phyloP scores from a whole-genome alignment of 2,888 invertebrate genomes.

The Schizaphis graminum region DNA sequence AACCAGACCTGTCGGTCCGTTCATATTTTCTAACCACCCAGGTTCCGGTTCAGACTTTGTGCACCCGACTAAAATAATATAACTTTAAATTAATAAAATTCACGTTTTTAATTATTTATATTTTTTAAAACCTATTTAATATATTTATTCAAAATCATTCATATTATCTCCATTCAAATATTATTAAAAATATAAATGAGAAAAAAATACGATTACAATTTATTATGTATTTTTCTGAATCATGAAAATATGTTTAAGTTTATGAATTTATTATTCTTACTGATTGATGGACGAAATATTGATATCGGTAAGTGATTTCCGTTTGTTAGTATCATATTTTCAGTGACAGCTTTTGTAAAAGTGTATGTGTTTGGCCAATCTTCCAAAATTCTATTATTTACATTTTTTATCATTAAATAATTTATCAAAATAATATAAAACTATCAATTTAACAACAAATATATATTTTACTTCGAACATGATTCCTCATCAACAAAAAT shows the following conservation, averaged over 20 bases:
- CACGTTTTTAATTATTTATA: background rate
- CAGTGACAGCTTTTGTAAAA: constrained; percentile 25
- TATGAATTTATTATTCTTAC: background rate
- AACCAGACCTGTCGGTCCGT: constrained; percentile 92
- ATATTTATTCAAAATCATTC: no score
- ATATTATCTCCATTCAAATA: no score
- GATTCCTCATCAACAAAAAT: background rate
- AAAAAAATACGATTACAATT: background rate
- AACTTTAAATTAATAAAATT: background rate
- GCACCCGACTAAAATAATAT: constrained; percentile 77
- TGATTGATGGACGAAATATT: constrained; percentile 18
- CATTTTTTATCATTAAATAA: background rate
- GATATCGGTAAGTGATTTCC: background rate
- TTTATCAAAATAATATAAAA: background rate
- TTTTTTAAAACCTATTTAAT: background rate
- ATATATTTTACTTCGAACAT: background rate
- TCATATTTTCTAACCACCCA: constrained; percentile 96
- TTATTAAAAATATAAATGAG: no score
- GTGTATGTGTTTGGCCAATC: constrained; percentile 43
- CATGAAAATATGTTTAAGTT: no score
- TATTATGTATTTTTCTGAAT: no score
- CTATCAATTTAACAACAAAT: no score
- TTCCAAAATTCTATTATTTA: background rate
- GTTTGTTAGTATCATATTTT: background rate
- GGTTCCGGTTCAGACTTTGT: constrained; percentile 87